These are phyloP conservation scores for Podargus strigoides DNA, from an alignment of 2,797 vertebrate genomes.

Conservation along the genomic window DNA sequence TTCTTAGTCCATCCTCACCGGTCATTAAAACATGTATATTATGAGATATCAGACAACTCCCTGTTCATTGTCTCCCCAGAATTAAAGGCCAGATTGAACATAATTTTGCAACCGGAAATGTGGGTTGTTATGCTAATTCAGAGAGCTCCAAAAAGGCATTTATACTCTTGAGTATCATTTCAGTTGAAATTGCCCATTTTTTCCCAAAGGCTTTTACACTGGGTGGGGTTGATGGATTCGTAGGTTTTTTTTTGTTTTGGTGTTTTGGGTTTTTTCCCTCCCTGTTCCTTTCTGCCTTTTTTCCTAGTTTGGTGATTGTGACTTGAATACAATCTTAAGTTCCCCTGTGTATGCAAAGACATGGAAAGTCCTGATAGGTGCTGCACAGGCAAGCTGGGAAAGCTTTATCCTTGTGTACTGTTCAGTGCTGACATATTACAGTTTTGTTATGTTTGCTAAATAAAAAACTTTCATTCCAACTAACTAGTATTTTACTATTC, in stretches of 20 bases:
- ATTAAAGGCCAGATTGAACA: not conserved
- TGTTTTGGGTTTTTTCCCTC: too few species aligned
- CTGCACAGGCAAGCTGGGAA: not conserved
- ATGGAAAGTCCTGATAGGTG: not conserved
- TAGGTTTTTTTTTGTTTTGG: too few species aligned
- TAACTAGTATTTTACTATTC: not conserved
- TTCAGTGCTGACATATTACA: not conserved
- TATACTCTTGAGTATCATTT: not conserved
- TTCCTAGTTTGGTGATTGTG: not conserved
- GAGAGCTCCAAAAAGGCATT: not conserved
- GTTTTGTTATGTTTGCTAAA: not conserved
- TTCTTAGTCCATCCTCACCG: not conserved
- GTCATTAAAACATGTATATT: not conserved
- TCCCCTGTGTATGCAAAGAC: not conserved
- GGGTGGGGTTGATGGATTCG: not conserved
- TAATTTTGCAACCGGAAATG: not conserved
- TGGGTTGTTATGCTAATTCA: not conserved
- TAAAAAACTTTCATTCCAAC: not conserved
- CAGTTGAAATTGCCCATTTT: not conserved
- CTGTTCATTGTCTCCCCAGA: not conserved
- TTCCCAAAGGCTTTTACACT: not conserved
- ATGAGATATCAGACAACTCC: not conserved
- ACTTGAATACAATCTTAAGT: not conserved
- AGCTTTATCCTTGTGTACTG: not conserved
- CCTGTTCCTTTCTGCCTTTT: not conserved